Percentiles rank a stretch among this genome's conserved stretches.
Evolutionary conservation across 2,113 vertebrate genomes (phyloP).

Genomic region (Rhabdomys dilectus): DNA sequence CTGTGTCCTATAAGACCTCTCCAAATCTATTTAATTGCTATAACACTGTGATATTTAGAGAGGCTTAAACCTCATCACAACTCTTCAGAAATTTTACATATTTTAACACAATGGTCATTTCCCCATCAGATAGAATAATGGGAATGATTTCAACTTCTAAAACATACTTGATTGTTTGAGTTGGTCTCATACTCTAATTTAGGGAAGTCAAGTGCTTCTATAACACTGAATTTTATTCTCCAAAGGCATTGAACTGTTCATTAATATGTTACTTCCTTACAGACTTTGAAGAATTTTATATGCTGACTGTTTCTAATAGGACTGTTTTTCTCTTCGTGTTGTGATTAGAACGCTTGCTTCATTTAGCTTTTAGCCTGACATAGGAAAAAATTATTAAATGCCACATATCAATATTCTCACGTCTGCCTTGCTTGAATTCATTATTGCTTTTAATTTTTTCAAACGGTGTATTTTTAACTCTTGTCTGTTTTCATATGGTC

Average conservation of each 20-base stretch:
- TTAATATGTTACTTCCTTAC: neutral
- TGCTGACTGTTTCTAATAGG: neutral
- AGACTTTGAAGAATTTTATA: neutral
- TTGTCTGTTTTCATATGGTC: neutral
- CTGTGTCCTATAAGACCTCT: neutral
- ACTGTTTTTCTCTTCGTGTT: neutral
- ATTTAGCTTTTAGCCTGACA: slow-evolving; percentile 5
- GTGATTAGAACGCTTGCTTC: neutral
- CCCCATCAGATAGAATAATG: neutral
- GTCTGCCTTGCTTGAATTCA: neutral
- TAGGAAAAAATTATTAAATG: neutral
- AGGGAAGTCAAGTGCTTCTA: neutral
- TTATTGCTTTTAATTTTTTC: neutral
- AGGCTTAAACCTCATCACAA: neutral
- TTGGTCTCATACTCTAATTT: slow-evolving; percentile 12
- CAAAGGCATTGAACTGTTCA: neutral
- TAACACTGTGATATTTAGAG: neutral
- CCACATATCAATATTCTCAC: neutral
- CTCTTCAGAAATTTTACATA: neutral
- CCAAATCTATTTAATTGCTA: slow-evolving; percentile 39
- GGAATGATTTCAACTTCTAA: slow-evolving; percentile 51
- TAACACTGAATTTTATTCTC: neutral
- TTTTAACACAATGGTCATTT: neutral
- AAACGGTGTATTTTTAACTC: slow-evolving; percentile 1
- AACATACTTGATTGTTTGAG: neutral